Base-by-base conservation (phyloP, 2,113 vertebrate genomes). In the Cebidichthys violaceus region DNA sequence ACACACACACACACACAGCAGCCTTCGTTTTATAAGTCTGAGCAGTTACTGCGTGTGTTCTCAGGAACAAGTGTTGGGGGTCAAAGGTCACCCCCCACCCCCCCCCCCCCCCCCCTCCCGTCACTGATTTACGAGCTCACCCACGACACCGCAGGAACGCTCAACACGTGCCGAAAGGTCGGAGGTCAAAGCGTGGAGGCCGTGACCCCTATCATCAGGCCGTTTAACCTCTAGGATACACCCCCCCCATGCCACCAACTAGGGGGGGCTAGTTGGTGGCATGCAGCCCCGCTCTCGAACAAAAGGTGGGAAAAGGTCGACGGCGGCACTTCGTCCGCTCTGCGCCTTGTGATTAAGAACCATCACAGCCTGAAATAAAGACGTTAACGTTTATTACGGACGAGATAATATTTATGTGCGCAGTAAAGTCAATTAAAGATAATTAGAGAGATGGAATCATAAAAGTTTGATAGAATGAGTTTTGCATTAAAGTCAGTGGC, bases 201-300 rank as follows among this genome's bases (percentile, higher is more conserved):
- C 29, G 83, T 88, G 96, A 97, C 96, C 96, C 96, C 95, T 83
- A 95, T 96, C 96, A 96, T 96, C 94, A 90, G 96, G 94, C 95
- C 95, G 94, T 97, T 98, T 97, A 96, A 98, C 97, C 97, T 96
- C 95, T 95, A 94, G 97, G 96, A 97, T 97, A 97, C 3, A 11
- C 55, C 24, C 96, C 96, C 95, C 96, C 96, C 94, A 67, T 13
- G 96, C 96, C 96, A 97, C 97, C 97, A 97, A 24, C 39, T 29
- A 60, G 45, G 52, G 20, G 54, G n/a, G 64, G 20, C 2, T 24
- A 37, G 29, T 24, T 29, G 52, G 54, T 4, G 29, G 17, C 11
- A 24, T 39, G 57, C 35, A 3, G 29, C 50, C 0, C 6, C 24
- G 22, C 27, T 41, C 2, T 17, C 20, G 83, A 83, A 84, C 79